phyloP scores from a whole-genome alignment of 2,797 vertebrate genomes.

The Lerista edwardsae region DNA sequence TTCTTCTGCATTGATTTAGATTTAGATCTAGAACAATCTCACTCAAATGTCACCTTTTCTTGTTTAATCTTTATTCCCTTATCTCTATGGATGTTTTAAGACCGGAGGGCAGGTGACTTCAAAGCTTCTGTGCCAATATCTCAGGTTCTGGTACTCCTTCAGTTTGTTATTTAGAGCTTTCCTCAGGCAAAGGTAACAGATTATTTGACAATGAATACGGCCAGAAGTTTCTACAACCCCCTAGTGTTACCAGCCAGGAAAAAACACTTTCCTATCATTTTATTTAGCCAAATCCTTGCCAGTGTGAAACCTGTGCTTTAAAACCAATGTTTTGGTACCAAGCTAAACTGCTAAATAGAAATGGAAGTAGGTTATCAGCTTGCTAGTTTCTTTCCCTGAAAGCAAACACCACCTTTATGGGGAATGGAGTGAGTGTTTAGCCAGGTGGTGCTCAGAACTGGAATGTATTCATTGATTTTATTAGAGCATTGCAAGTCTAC shows the following conservation, averaged over 20 bases:
- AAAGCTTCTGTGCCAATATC: too few species aligned
- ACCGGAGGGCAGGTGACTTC: too few species aligned
- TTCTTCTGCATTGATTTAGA: background rate
- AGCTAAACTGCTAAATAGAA: background rate
- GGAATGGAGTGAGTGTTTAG: background rate
- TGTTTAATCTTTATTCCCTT: too few species aligned
- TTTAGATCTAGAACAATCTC: background rate
- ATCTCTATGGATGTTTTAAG: too few species aligned
- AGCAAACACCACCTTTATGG: background rate
- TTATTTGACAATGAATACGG: background rate
- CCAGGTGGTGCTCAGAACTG: background rate
- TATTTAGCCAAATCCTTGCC: background rate
- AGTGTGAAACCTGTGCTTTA: background rate
- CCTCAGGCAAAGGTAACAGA: background rate
- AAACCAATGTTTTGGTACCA: background rate
- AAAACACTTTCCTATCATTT: background rate
- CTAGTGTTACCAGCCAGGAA: background rate
- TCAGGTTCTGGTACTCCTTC: too few species aligned
- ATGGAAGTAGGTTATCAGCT: rapidly evolving
- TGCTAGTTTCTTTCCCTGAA: background rate
- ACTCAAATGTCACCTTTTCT: background rate
- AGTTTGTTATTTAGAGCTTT: background rate
- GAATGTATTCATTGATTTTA: too few species aligned
- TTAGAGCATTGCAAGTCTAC: too few species aligned
- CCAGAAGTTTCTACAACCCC: rapidly evolving